Evolutionary conservation across 2,888 invertebrate species (phyloP).

Genomic region (Agriotes lineatus): DNA sequence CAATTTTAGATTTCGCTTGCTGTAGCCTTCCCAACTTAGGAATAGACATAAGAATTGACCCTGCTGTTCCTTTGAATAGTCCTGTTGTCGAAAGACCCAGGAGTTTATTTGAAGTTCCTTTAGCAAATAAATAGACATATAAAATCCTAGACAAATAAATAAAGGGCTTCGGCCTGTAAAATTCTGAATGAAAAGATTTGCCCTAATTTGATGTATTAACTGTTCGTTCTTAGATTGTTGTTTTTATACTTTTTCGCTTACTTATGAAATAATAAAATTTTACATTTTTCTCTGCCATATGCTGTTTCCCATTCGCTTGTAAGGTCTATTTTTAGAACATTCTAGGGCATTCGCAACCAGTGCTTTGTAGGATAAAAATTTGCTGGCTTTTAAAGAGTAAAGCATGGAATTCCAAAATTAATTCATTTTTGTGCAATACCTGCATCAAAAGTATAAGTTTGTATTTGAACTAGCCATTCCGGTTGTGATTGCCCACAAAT

Average conservation of each 20-base stretch:
- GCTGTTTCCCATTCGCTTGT: slow-evolving; percentile 34
- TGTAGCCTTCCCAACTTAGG: too few species aligned
- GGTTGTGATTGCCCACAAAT: slow-evolving; percentile 11
- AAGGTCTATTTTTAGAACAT: slow-evolving; percentile 24
- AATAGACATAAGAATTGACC: too few species aligned
- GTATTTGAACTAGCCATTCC: background rate
- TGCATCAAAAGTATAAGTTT: too few species aligned
- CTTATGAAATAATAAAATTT: slow-evolving; percentile 21
- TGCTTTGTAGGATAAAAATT: slow-evolving; percentile 12
- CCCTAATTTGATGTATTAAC: background rate
- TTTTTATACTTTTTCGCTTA: slow-evolving; percentile 17
- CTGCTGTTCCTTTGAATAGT: too few species aligned
- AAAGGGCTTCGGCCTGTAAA: background rate
- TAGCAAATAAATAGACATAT: background rate
- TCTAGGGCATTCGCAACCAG: slow-evolving; percentile 22
- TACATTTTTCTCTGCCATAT: slow-evolving; percentile 26
- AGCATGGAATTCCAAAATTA: background rate
- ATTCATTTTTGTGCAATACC: too few species aligned
- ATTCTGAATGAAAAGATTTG: background rate
- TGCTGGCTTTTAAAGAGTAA: background rate
- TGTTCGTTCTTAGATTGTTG: slow-evolving; percentile 26
- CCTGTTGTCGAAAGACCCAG: too few species aligned
- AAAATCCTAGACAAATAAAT: background rate
- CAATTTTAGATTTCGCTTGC: too few species aligned
- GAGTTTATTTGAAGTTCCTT: too few species aligned